Conservation (phyloP, 2,888 invertebrate species). For the Philopedon plagiatum region DNA sequence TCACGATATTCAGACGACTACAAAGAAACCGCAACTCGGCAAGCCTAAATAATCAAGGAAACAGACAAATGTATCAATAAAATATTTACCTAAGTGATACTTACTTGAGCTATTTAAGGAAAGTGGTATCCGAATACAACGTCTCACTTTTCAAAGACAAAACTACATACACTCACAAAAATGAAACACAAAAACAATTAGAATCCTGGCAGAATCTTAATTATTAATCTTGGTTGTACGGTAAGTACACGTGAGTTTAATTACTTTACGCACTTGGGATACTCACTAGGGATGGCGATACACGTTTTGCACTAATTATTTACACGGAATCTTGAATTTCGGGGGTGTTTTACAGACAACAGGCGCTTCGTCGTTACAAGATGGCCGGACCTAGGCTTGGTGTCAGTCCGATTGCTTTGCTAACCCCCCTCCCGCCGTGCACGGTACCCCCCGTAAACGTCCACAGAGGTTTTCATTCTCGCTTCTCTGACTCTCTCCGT, state of each 20-base stretch:
- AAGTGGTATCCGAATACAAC: slow-evolving; percentile 40
- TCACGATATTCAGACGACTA: slow-evolving; percentile 16
- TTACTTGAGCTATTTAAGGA: slow-evolving; percentile 25
- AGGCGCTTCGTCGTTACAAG: slow-evolving; percentile 68
- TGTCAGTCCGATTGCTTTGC: slow-evolving; percentile 64
- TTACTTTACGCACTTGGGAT: slow-evolving; percentile 60
- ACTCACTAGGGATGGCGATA: slow-evolving; percentile 57
- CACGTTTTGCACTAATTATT: slow-evolving; percentile 59
- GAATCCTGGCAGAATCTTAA: slow-evolving; percentile 54
- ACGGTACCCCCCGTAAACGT: slow-evolving; percentile 69
- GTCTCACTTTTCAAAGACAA: slow-evolving; percentile 34
- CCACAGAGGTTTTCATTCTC: slow-evolving; percentile 69
- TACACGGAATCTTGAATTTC: slow-evolving; percentile 52
- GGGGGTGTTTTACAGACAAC: slow-evolving; percentile 64
- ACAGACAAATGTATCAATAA: slow-evolving; percentile 3
- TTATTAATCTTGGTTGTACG: slow-evolving; percentile 55
- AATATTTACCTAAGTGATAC: slow-evolving; percentile 14
- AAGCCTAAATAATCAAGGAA: not conserved
- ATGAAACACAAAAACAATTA: slow-evolving; percentile 64
- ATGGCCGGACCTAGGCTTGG: slow-evolving; percentile 70
- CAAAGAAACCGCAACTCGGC: slow-evolving; percentile 33
- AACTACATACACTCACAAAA: slow-evolving; percentile 61
- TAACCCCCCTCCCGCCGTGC: slow-evolving; percentile 67
- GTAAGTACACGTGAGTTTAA: slow-evolving; percentile 63
- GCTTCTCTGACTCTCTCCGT: slow-evolving; percentile 67